These are phyloP conservation scores for Triops cancriformis DNA, from an alignment of 1,140 invertebrate genomes.

Conservation along the genomic window DNA sequence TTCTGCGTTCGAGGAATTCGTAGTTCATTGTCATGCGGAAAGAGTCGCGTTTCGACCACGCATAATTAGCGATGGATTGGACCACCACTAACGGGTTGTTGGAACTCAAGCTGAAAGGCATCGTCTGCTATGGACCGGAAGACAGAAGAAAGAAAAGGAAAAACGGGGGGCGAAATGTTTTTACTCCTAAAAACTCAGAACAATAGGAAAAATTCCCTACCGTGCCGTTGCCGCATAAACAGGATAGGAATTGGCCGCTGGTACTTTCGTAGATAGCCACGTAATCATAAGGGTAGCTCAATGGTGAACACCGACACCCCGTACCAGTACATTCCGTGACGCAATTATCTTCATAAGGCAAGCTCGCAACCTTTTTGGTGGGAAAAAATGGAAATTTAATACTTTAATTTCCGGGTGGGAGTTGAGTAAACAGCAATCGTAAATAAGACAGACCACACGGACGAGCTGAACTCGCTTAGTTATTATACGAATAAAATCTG, in stretches of 20 bases:
- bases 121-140: background rate
- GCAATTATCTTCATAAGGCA: conserved; percentile 16
- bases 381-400: too few species aligned
- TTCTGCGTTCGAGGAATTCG: background rate
- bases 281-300: background rate
- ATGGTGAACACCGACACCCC: conserved; percentile 17
- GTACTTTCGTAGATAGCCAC: background rate
- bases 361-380: background rate
- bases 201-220: background rate
- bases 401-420: too few species aligned
- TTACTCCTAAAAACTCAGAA: too few species aligned
- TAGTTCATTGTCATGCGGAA: conserved; percentile 5
- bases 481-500: too few species aligned
- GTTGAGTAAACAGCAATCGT: too few species aligned
- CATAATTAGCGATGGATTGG: conserved; percentile 19
- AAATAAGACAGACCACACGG: too few species aligned
- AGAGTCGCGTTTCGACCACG: background rate
- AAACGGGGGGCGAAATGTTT: background rate
- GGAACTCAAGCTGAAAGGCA: conserved; percentile 22
- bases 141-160: background rate
- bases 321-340: conserved; percentile 14
- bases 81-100: conserved; percentile 18
- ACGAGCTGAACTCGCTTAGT: too few species aligned
- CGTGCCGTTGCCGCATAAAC: conserved; percentile 24
- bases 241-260: conserved; percentile 6